These are phyloP conservation scores for Drosophila macrospina DNA, from an alignment of 2,888 invertebrate species.

Conservation along the genomic window DNA sequence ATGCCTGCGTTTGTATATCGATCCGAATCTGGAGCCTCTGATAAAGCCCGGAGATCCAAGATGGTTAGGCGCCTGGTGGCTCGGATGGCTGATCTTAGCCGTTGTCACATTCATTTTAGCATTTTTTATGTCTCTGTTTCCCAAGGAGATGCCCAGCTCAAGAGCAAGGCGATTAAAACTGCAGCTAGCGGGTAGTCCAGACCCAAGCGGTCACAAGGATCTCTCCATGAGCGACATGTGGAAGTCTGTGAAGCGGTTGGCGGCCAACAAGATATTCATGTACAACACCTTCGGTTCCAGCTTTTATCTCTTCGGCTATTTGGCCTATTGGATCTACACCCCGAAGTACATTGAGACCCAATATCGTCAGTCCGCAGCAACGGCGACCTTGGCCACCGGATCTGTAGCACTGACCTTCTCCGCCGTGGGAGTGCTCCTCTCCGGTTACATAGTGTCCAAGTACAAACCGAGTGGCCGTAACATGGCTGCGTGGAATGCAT, in stretches of 20 bases:
- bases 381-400: constrained; percentile 89
- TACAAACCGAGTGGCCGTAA: constrained; percentile 88
- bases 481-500: constrained; percentile 89
- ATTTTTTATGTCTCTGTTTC: constrained; percentile 88
- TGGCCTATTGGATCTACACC: constrained; percentile 92
- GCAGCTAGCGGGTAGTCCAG: constrained; percentile 44
- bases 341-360: constrained; percentile 94
- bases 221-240: constrained; percentile 87
- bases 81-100: constrained; percentile 89
- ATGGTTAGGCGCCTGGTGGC: constrained; percentile 94
- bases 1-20: constrained; percentile 88
- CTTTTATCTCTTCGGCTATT: constrained; percentile 89
- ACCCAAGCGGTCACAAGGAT: constrained; percentile 37
- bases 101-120: constrained; percentile 87
- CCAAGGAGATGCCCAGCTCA: constrained; percentile 89
- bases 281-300: constrained; percentile 90
- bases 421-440: constrained; percentile 88
- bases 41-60: constrained; percentile 89
- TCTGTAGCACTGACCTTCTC: constrained; percentile 89
- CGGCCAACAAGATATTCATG: constrained; percentile 89
- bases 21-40: constrained; percentile 88
- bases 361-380: constrained; percentile 90
- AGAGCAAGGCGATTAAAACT: constrained; percentile 86
- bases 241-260: constrained; percentile 87
- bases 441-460: constrained; percentile 88